Evolutionary conservation across 2,113 vertebrate species (phyloP), one percentile per base, ranked within the genome.

Genomic region (Scopus umbretta): DNA sequence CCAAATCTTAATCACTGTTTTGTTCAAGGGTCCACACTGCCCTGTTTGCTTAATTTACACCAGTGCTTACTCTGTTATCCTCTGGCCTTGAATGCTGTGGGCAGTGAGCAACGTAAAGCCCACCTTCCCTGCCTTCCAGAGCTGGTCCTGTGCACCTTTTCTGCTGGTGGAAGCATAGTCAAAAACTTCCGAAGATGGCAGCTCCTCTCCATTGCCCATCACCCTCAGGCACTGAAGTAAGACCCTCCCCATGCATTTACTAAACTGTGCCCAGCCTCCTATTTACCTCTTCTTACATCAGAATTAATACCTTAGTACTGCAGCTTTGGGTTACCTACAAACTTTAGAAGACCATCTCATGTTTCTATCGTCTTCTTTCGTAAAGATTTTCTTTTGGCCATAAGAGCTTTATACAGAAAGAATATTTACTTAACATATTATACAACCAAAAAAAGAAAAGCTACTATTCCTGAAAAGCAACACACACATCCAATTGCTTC

Each of bases 401-500:
- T 36, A 67, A 20, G 11, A 80, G 21, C 26, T 15, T n/a, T 56
- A 52, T 3, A 1, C 11, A 17, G n/a, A 76, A 79, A 34, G 32
- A 86, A 10, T n/a, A 91, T 58, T 76, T 65, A 81, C 40, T 68
- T 43, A n/a, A 55, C 7, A 30, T 19, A 74, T 66, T 10, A 68
- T 0, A 3, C 10, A 88, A 32, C 19, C 58, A 80, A 62, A 94
- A 58, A 43, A 68, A 92, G 58, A 71, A 36, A 92, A 81, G 8
- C 30, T n/a, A 16, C 1, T 3, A 40, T 66, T 78, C 55, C 53
- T 56, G 11, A 49, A 80, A 79, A 73, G 53, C 40, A 82, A 70
- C 42, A 40, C 0, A 0, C 18, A 70, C 11, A 49, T 29, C 49
- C 4, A 2, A 71, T 21, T 66, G 53, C 45, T 76, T 62, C 43